A percentile compares a stretch with the other conserved stretches of the same genome.
phyloP scores from a whole-genome alignment of 2,888 invertebrate species.

The Dasysyrphus albostriatus region DNA sequence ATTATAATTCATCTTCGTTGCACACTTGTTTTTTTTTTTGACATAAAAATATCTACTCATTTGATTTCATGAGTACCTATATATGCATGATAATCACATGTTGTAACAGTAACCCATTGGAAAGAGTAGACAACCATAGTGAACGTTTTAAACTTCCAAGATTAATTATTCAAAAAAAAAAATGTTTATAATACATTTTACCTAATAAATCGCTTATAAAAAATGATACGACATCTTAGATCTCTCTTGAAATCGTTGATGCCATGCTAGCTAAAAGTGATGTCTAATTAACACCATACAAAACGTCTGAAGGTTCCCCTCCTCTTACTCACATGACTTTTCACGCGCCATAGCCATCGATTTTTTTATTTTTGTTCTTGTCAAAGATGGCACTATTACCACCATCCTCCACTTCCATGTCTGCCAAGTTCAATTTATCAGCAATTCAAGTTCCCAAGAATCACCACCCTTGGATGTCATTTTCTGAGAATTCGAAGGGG shows the following conservation, averaged over 20 bases:
- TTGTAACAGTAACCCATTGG: not conserved
- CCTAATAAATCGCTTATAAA: not conserved
- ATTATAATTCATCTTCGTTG: no score
- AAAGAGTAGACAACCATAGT: not conserved
- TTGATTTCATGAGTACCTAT: no score
- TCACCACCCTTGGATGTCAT: slow-evolving; percentile 40
- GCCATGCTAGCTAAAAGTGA: not conserved
- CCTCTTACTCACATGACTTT: not conserved
- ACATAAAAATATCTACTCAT: no score
- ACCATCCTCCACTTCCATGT: slow-evolving; percentile 22
- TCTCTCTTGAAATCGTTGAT: not conserved
- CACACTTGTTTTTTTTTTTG: no score
- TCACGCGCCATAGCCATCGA: slow-evolving; percentile 49
- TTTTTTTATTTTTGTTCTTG: slow-evolving; percentile 21
- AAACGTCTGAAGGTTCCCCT: slow-evolving; percentile 3
- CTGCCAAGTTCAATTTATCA: slow-evolving; percentile 18
- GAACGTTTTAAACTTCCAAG: not conserved
- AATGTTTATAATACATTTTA: not conserved
- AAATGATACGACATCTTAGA: not conserved
- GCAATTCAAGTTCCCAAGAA: slow-evolving; percentile 20
- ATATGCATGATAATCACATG: no score
- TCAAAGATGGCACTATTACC: slow-evolving; percentile 30
- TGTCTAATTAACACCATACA: slow-evolving; percentile 7
- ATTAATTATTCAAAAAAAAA: slow-evolving; percentile 3
- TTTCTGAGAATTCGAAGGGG: slow-evolving; percentile 48